phyloP scores from a whole-genome alignment of 1,140 invertebrate species.

The Pectinophora gossypiella region DNA sequence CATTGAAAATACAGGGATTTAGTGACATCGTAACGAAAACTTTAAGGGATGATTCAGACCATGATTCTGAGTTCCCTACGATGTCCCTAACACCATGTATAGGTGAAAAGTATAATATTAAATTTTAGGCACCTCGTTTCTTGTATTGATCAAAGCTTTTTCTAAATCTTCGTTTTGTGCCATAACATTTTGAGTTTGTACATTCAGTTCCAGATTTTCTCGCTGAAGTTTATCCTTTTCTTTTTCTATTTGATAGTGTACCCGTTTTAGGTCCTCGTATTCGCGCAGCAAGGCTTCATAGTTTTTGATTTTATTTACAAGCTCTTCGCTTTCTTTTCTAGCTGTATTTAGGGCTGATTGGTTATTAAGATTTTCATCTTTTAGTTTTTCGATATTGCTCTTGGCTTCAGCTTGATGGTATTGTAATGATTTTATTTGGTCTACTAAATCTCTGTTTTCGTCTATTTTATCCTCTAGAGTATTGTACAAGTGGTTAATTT shows the following conservation, averaged over 20 bases:
- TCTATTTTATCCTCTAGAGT: slow-evolving; percentile 39
- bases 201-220: slow-evolving; percentile 35
- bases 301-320: slow-evolving; percentile 36
- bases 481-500: slow-evolving; percentile 37
- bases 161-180: slow-evolving; percentile 41
- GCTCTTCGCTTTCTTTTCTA: slow-evolving; percentile 32
- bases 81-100: too few species aligned
- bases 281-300: slow-evolving; percentile 36
- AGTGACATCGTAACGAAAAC: too few species aligned
- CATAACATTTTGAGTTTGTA: slow-evolving; percentile 33
- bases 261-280: slow-evolving; percentile 27
- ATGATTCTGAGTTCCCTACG: too few species aligned
- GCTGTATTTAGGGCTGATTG: slow-evolving; percentile 24
- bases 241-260: slow-evolving; percentile 21
- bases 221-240: slow-evolving; percentile 43
- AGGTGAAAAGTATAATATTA: too few species aligned
- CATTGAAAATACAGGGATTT: too few species aligned
- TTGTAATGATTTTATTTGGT: slow-evolving; percentile 31
- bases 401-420: slow-evolving; percentile 14
- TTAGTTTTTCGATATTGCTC: slow-evolving; percentile 30
- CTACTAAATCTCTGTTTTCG: slow-evolving; percentile 34
- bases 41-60: too few species aligned
- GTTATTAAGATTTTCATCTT: slow-evolving; percentile 31
- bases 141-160: slow-evolving; percentile 33
- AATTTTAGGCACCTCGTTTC: slow-evolving; percentile 46